Evolutionary conservation across 2,113 vertebrate genomes (phyloP).

Genomic region (Chloroceryle aenea): DNA sequence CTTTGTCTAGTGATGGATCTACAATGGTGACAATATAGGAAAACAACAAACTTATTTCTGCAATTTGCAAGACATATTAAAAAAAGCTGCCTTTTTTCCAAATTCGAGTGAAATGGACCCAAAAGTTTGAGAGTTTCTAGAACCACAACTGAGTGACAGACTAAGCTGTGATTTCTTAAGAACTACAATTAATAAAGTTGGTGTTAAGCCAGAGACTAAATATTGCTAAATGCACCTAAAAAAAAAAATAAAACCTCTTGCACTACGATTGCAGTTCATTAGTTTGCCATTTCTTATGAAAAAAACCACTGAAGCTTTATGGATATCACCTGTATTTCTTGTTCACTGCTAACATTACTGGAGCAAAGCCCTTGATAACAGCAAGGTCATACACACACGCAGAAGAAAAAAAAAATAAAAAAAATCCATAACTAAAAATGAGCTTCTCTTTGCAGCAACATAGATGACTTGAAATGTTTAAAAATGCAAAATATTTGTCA

Average conservation of each 20-base stretch:
- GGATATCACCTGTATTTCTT: neutral
- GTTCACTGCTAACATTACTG: neutral
- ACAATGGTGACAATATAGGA: neutral
- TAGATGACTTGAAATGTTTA: neutral
- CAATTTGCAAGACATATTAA: neutral
- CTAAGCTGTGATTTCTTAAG: neutral
- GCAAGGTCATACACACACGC: neutral
- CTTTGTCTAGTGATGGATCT: neutral
- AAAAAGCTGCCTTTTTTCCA: neutral
- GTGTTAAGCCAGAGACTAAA: neutral
- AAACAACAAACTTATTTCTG: neutral
- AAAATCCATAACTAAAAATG: neutral
- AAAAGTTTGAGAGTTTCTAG: neutral
- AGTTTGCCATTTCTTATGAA: neutral
- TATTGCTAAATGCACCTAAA: neutral
- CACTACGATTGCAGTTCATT: neutral
- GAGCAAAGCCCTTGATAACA: neutral
- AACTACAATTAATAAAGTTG: neutral
- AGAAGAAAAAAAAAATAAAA: neutral
- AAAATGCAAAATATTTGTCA: neutral
- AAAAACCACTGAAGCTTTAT: neutral
- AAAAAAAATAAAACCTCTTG: neutral
- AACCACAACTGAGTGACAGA: neutral
- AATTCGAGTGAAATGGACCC: neutral
- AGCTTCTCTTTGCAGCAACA: neutral